Evolutionary conservation across 2,888 invertebrate species (phyloP).

Genomic region (Alcis repandata): DNA sequence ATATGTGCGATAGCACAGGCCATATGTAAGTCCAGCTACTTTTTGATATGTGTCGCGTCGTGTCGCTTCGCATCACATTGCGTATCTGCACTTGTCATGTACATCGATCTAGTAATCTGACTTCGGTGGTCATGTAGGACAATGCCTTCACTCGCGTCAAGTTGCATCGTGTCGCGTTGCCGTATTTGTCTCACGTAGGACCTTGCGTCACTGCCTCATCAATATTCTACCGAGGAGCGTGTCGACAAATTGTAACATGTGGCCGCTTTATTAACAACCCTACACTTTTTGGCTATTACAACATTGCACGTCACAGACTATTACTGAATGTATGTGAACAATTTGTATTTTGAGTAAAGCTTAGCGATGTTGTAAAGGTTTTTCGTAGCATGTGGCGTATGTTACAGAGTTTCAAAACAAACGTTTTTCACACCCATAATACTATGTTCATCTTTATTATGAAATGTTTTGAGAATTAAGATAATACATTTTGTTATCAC

Average conservation of each 20-base stretch:
- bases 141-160: background rate
- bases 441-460: too few species aligned
- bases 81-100: too few species aligned
- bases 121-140: background rate
- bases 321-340: background rate
- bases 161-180: background rate
- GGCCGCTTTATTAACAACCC: conserved; percentile 50
- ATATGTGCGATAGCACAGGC: too few species aligned
- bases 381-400: background rate
- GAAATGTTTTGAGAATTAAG: too few species aligned
- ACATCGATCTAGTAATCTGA: too few species aligned
- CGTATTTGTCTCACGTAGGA: background rate
- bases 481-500: too few species aligned
- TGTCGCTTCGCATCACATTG: too few species aligned
- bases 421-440: too few species aligned
- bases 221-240: conserved; percentile 49
- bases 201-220: conserved; percentile 41
- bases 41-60: too few species aligned
- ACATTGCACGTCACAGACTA: background rate
- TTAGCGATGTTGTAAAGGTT: background rate
- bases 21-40: too few species aligned
- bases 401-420: too few species aligned
- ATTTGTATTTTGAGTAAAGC: background rate
- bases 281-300: background rate
- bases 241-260: conserved; percentile 48